Base-by-base conservation (phyloP, 2,797 vertebrate species). In the Delichon dasypus region DNA sequence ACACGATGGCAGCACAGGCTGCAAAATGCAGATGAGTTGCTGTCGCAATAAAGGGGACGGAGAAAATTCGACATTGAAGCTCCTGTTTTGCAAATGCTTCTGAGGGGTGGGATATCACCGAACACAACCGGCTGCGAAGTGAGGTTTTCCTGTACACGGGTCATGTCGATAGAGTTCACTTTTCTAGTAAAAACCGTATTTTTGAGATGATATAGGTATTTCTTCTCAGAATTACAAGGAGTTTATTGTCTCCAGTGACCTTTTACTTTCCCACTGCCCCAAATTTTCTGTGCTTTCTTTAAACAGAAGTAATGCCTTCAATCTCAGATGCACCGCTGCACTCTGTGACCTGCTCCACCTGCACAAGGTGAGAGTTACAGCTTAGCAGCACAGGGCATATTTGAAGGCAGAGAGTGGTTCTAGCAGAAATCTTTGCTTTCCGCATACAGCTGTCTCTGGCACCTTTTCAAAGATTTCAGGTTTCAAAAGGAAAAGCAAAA, bases 1-100 rank as follows among this genome's bases (percentile, higher is more conserved):
- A 97, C 97, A 90, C 9, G 98, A 95, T 98, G 98, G 98, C 98
- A 98, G 97, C 95, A 97, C 62, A 97, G 93, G 79, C 94, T n/a
- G 81, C 50, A 90, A 91, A 96, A 96, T 85, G 51, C 91, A 76
- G 91, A 85, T 19, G 19, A 82, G 44, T 16, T 47, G 11, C 50
- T 76, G 40, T 7, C 25, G 5, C 48, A 22, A 13, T 16, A 89
- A 51, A 32, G 2, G 1, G 12, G 5, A 20, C 6, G 16, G 4
- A 34, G 16, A 26, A 2, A 5, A 15, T 32, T 30, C 27, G 4
- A 18, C 3, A 4, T 3, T 42, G 18, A 38, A 18, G 29, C 2
- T 53, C 34, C 36, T 38, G 40, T 50, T 18, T 29, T 13, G 23
- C 9, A 53, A 54, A 45, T 8, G 17, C 21, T 45, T 48, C 19